These are phyloP conservation scores for Periophthalmus magnuspinnatus DNA, from an alignment of 2,797 vertebrate genomes.

Conservation along the genomic window DNA sequence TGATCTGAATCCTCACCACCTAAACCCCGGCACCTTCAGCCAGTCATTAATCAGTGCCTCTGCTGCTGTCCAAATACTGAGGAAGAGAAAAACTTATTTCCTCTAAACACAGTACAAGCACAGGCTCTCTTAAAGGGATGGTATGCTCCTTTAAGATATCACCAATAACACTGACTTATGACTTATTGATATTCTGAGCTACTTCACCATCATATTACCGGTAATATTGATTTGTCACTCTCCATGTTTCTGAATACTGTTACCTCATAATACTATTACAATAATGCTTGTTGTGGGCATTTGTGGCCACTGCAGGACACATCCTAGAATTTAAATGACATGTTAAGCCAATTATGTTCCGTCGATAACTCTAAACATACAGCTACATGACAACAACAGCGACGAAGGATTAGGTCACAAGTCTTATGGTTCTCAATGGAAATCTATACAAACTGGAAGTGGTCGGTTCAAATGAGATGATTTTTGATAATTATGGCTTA, in stretches of 20 bases:
- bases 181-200: slow-evolving; percentile 31
- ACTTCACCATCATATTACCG: slow-evolving; percentile 22
- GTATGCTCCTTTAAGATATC: background rate
- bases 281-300: slow-evolving; percentile 12
- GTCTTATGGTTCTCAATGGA: slow-evolving; percentile 26
- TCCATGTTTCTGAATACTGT: slow-evolving; percentile 12
- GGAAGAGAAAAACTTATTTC: too few species aligned
- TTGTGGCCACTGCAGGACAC: slow-evolving; percentile 1
- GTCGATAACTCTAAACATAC: slow-evolving; percentile 33
- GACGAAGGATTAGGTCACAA: slow-evolving; percentile 31
- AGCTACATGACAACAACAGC: slow-evolving; percentile 37
- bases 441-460: slow-evolving; percentile 37
- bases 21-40: too few species aligned
- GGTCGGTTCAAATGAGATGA: slow-evolving; percentile 9
- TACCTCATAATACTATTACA: slow-evolving; percentile 21
- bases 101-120: too few species aligned
- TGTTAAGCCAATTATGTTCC: slow-evolving; percentile 22
- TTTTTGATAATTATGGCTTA: background rate
- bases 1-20: too few species aligned
- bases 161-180: slow-evolving; percentile 25
- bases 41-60: too few species aligned
- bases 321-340: slow-evolving; percentile 28
- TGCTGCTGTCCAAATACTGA: too few species aligned
- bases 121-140: too few species aligned
- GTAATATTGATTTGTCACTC: background rate